phyloP scores from a whole-genome alignment of 2,797 vertebrate species.

The Lates japonicus region DNA sequence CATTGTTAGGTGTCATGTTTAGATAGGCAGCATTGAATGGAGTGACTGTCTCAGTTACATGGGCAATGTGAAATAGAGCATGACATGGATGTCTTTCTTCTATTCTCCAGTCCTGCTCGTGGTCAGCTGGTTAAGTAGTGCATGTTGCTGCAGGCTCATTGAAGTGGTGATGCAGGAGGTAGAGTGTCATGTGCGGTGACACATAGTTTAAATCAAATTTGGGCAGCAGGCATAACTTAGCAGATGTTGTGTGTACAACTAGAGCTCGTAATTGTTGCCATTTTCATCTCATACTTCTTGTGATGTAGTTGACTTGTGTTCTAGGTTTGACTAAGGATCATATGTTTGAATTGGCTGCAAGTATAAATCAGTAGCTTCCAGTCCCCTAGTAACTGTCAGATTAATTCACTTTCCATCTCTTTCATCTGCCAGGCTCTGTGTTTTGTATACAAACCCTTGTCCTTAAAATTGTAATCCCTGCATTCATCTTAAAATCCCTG shows the following conservation, averaged over 20 bases:
- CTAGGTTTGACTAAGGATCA: not conserved
- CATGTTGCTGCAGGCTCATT: conserved; percentile 19
- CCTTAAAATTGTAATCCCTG: conserved; percentile 3
- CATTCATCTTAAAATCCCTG: conserved; percentile 13
- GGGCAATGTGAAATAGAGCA: conserved; percentile 61
- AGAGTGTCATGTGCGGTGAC: not conserved
- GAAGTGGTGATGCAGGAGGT: conserved; percentile 16
- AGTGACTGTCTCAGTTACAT: conserved; percentile 65
- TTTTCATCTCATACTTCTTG: not conserved
- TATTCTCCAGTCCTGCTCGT: conserved; percentile 28
- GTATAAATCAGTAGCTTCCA: not conserved
- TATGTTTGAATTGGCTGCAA: not conserved
- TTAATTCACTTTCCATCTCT: conserved; percentile 1
- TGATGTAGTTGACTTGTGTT: conserved; percentile 2
- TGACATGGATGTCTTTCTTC: conserved; percentile 55
- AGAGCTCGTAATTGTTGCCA: not conserved
- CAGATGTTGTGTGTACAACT: not conserved
- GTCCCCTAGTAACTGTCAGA: too few relatives aligned
- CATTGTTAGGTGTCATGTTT: conserved; percentile 71
- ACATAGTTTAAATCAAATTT: not conserved
- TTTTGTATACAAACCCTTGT: conserved; percentile 10
- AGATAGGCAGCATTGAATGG: conserved; percentile 53
- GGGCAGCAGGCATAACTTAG: not conserved
- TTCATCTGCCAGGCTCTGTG: not conserved
- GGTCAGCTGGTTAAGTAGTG: conserved; percentile 42